Conservation (phyloP, 2,888 invertebrate genomes). For the Drosophila histrio region DNA sequence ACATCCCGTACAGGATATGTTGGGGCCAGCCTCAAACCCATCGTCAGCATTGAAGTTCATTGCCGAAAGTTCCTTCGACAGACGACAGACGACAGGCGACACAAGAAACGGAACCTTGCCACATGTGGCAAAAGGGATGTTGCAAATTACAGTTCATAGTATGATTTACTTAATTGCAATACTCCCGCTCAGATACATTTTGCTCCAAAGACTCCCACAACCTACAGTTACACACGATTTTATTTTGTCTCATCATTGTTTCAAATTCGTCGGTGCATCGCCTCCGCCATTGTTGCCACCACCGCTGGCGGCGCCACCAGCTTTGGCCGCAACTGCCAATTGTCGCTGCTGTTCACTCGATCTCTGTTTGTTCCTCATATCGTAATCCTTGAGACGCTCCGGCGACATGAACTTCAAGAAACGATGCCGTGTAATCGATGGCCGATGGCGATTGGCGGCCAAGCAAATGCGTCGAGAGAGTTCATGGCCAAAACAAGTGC, state of each 20-base stretch:
- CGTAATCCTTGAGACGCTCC: slow-evolving; percentile 44
- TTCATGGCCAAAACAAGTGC: slow-evolving; percentile 52
- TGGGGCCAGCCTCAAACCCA: slow-evolving; percentile 40
- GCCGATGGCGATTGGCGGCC: slow-evolving; percentile 18
- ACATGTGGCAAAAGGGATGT: slow-evolving; percentile 45
- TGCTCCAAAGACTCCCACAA: not conserved
- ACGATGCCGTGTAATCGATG: not conserved
- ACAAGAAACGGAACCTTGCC: slow-evolving; percentile 23
- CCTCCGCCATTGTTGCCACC: slow-evolving; percentile 2
- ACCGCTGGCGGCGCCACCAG: not conserved
- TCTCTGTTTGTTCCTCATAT: slow-evolving; percentile 10
- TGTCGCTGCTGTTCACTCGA: slow-evolving; percentile 4
- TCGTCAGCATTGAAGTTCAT: slow-evolving; percentile 66
- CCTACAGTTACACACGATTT: not conserved
- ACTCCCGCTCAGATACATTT: no score
- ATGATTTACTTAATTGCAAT: slow-evolving; percentile 69
- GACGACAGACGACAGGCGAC: no score
- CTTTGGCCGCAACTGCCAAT: slow-evolving; percentile 6
- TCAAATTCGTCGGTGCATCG: slow-evolving; percentile 2
- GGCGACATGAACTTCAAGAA: slow-evolving; percentile 13
- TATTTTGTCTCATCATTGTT: not conserved
- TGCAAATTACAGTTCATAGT: slow-evolving; percentile 63
- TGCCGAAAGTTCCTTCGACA: slow-evolving; percentile 76
- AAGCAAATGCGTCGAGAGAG: slow-evolving; percentile 32
- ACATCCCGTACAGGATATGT: slow-evolving; percentile 63